phyloP scores from a whole-genome alignment of 2,797 vertebrate species.

The Acipenser ruthenus region DNA sequence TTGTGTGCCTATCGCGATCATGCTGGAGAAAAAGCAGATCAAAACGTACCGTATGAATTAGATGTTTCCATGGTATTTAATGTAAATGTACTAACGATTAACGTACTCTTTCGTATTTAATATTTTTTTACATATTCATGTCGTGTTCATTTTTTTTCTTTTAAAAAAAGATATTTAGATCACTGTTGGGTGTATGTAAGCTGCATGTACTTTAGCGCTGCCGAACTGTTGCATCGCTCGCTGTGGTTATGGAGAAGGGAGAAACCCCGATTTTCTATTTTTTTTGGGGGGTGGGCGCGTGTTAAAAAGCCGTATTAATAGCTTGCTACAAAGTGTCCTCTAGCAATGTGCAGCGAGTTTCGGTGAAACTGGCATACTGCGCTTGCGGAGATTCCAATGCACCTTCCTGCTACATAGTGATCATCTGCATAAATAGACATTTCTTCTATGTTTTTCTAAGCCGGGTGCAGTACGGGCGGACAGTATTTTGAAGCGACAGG shows the following conservation, averaged over 20 bases:
- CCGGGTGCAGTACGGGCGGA: background rate
- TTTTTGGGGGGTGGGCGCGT: constrained; percentile 23
- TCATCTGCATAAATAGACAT: constrained; percentile 24
- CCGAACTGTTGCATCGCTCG: constrained; percentile 21
- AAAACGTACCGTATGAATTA: background rate
- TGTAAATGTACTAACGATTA: background rate
- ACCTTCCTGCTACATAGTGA: constrained; percentile 46
- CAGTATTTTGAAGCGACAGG: background rate
- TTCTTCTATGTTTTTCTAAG: background rate
- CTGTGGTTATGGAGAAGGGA: constrained; percentile 5
- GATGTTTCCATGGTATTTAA: constrained; percentile 5
- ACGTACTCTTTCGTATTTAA: background rate
- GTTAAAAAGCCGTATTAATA: constrained; percentile 51
- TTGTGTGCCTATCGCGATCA: too few relatives aligned
- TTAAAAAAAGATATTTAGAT: background rate
- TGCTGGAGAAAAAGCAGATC: too few relatives aligned
- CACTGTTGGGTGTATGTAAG: background rate
- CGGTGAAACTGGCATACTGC: constrained; percentile 53
- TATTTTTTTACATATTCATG: background rate
- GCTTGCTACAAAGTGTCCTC: constrained; percentile 48
- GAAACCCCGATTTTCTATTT: constrained; percentile 11
- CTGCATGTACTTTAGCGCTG: constrained; percentile 5
- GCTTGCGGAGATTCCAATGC: constrained; percentile 42
- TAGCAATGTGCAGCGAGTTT: constrained; percentile 46
- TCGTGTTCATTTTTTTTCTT: background rate